Conservation (phyloP, 2,113 vertebrate species). For the Scalopus aquaticus region DNA sequence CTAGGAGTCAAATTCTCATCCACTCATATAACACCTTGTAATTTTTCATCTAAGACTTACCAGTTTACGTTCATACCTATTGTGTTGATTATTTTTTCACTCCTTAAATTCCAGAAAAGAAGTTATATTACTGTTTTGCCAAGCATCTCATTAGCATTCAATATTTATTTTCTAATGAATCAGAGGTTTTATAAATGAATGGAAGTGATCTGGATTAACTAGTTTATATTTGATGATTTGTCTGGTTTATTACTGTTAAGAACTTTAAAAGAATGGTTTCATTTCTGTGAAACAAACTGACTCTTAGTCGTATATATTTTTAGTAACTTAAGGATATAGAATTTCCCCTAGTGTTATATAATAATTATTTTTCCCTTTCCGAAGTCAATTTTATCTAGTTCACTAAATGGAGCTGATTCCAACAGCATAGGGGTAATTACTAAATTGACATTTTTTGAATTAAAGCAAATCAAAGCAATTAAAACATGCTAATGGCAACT, state of each 20-base stretch:
- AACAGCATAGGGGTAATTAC: conserved; percentile 42
- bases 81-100: background rate
- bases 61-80: background rate
- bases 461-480: conserved; percentile 69
- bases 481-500: conserved; percentile 61
- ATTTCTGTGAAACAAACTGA: background rate
- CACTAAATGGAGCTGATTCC: conserved; percentile 62
- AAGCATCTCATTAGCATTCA: background rate
- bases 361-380: conserved; percentile 64
- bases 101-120: background rate
- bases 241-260: conserved; percentile 3
- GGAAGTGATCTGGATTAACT: background rate
- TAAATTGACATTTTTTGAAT: conserved; percentile 30
- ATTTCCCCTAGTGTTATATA: conserved; percentile 36
- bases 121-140: background rate
- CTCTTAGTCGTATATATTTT: background rate
- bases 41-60: background rate
- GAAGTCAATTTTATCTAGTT: conserved; percentile 54
- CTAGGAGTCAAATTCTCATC: background rate
- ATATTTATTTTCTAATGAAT: background rate
- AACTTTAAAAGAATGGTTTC: background rate
- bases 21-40: background rate
- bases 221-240: conserved; percentile 32
- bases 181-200: conserved; percentile 17
- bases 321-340: background rate